Evolutionary conservation across 1,140 invertebrate genomes (phyloP), one percentile per base, ranked within the genome.

Genomic region (Eumeta japonica): DNA sequence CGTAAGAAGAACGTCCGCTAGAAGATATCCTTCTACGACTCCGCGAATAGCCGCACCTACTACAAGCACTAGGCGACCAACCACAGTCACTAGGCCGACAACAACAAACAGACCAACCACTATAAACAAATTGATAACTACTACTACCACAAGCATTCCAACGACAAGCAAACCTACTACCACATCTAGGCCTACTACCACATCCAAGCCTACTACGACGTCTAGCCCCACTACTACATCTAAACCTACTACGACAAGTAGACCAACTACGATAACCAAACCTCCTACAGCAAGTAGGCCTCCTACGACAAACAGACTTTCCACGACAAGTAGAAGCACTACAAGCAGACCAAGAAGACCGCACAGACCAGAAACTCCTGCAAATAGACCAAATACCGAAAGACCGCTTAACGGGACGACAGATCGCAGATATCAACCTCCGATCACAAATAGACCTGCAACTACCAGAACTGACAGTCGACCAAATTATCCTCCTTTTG

Each of bases 321-420:
- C n/a, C n/a, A n/a, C n/a, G n/a, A n/a, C n/a, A n/a, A n/a, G n/a
- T n/a, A n/a, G n/a, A n/a, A n/a, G n/a, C n/a, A n/a, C n/a, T n/a
- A n/a, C n/a, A n/a, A n/a, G n/a, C n/a, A n/a, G n/a, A n/a, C n/a
- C n/a, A 4, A 34, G 28, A 30, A 38, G 37, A 43, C 46, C 15
- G 10, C n/a, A 29, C 5, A 42, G 39, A 40, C 40, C 43, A 16
- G 39, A 41, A 20, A 31, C 41, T 27, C 37, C 46, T 66, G 3
- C 45, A 66, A 28, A 55, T 54, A 3, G 42, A 39, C 14, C 50
- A 59, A 24, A 48, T 60, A 32, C 59, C 65, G 3, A 61, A 62
- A 11, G 52, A 66, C 15, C 57, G 44, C 28, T 63, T 61, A 55
- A 63, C 57, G 2, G n/a, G n/a, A n/a, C n/a, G n/a, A n/a, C n/a